These are phyloP conservation scores for Eupithecia exiguata DNA, from an alignment of 2,888 invertebrate species.

Conservation along the genomic window DNA sequence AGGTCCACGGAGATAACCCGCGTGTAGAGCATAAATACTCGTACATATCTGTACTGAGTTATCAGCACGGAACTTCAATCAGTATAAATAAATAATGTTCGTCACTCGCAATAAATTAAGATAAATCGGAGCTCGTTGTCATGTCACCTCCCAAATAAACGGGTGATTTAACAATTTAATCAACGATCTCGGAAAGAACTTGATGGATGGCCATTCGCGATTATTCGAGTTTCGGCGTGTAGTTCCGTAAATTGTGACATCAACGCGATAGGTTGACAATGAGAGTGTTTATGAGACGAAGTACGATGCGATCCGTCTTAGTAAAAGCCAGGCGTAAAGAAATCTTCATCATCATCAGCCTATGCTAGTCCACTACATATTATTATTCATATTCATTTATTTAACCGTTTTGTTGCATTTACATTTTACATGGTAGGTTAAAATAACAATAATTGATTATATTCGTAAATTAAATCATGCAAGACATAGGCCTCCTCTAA, in stretches of 20 bases:
- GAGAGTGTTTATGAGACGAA: constrained; percentile 67
- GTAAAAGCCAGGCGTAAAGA: not conserved
- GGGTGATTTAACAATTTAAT: constrained; percentile 73
- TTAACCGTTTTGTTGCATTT: no score
- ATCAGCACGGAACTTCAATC: not conserved
- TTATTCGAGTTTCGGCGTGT: constrained; percentile 66
- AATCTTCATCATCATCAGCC: no score
- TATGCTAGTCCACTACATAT: no score
- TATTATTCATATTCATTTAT: no score
- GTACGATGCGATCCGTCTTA: constrained; percentile 43
- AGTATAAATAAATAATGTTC: constrained; percentile 21
- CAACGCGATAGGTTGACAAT: constrained; percentile 69
- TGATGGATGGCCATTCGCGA: constrained; percentile 70
- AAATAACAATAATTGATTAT: no score
- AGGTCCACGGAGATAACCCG: not conserved
- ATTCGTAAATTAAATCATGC: no score
- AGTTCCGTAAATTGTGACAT: constrained; percentile 67
- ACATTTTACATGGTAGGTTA: no score
- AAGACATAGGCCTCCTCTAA: no score
- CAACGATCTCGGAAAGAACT: constrained; percentile 68
- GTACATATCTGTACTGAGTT: not conserved
- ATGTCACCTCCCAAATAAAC: constrained; percentile 51
- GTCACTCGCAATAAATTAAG: constrained; percentile 28
- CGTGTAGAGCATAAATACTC: not conserved
- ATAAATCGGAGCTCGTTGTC: constrained; percentile 30